phyloP scores from a whole-genome alignment of 2,888 invertebrate genomes.

The Amblyjoppa proteus region DNA sequence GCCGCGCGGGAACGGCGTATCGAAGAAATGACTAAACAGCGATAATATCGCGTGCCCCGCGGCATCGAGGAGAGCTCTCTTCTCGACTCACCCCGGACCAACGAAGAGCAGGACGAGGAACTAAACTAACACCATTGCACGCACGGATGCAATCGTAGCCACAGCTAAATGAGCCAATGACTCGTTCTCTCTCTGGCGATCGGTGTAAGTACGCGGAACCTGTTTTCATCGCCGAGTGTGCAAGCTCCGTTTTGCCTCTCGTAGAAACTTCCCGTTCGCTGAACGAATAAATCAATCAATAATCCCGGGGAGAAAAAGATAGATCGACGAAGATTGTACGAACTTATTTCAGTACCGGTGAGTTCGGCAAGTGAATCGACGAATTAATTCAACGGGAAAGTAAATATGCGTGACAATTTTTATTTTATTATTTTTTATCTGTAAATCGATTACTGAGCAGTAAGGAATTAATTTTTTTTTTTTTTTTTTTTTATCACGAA shows the following conservation, averaged over 20 bases:
- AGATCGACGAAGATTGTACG: neutral
- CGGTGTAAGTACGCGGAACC: conserved; percentile 74
- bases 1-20: conserved; percentile 64
- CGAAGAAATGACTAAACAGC: conserved; percentile 74
- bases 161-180: conserved; percentile 80
- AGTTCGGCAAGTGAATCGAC: neutral
- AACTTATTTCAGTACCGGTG: neutral
- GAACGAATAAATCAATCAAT: neutral
- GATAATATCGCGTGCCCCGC: conserved; percentile 72
- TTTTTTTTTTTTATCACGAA: neutral
- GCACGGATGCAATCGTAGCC: conserved; percentile 46
- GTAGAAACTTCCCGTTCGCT: neutral
- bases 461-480: neutral
- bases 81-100: neutral
- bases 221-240: conserved; percentile 67
- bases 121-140: conserved; percentile 13
- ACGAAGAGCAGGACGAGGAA: conserved; percentile 41
- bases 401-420: neutral
- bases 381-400: neutral
- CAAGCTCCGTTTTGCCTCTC: conserved; percentile 5
- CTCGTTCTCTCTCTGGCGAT: conserved; percentile 71
- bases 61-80: conserved; percentile 33
- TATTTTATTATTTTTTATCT: neutral
- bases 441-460: neutral
- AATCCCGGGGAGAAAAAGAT: neutral